Conservation (phyloP, 2,113 vertebrate species). For the Platycercus adscitus region DNA sequence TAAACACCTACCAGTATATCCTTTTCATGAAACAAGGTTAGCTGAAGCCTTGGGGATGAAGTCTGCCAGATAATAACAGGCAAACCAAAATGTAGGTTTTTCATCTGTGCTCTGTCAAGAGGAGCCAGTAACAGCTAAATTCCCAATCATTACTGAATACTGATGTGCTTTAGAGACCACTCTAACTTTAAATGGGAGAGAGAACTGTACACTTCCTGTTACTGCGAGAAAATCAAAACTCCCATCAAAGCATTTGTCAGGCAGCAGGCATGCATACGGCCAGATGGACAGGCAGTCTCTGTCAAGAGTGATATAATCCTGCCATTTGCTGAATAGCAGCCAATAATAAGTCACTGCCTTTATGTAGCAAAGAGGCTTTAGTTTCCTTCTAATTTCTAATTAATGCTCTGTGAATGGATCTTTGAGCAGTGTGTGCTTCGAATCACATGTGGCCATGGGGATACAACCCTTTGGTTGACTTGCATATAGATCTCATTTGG, state of each 20-base stretch:
- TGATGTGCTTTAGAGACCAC: background rate
- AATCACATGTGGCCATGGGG: background rate
- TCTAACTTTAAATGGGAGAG: background rate
- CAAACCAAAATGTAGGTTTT: background rate
- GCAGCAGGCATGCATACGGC: background rate
- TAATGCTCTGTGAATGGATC: constrained; percentile 29
- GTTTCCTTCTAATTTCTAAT: constrained; percentile 50
- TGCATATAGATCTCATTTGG: constrained; percentile 41
- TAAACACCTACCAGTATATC: background rate
- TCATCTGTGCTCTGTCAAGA: background rate
- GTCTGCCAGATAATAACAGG: background rate
- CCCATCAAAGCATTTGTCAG: background rate
- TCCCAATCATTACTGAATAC: background rate
- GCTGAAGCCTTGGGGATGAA: background rate
- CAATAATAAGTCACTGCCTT: constrained; percentile 38
- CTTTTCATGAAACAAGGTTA: background rate
- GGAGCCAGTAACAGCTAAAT: background rate
- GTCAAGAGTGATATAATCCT: constrained; percentile 44
- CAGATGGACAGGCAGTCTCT: constrained; percentile 49
- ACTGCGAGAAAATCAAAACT: background rate
- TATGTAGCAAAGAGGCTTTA: background rate
- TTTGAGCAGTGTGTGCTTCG: constrained; percentile 19
- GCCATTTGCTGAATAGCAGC: constrained; percentile 54
- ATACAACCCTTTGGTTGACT: constrained; percentile 14
- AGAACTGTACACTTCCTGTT: background rate